Evolutionary conservation across 2,113 vertebrate species (phyloP).

Genomic region (Carollia perspicillata): DNA sequence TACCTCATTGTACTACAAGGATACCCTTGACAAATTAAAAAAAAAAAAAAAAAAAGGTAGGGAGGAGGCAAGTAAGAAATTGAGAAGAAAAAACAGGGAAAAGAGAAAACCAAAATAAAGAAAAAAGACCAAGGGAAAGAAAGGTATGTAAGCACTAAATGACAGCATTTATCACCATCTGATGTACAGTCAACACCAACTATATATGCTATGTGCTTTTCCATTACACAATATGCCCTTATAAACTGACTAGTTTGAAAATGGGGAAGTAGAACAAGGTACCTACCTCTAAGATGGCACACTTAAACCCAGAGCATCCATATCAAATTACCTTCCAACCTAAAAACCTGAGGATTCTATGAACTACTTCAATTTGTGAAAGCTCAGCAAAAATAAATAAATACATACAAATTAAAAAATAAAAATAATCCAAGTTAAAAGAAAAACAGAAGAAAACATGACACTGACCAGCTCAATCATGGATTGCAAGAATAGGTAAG

Average conservation of each 20-base stretch:
- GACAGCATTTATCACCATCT: neutral
- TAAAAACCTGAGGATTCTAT: neutral
- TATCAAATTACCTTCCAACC: neutral
- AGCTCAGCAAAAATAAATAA: neutral
- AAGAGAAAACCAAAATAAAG: constrained; percentile 14
- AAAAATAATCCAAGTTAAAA: neutral
- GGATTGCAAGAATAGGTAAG: neutral
- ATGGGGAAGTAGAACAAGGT: neutral
- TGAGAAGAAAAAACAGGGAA: neutral
- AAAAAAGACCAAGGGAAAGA: neutral
- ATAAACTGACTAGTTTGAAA: neutral
- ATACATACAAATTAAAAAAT: neutral
- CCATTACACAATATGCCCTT: neutral
- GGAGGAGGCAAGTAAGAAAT: neutral
- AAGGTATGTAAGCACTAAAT: neutral
- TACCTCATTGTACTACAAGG: neutral
- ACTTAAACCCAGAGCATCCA: neutral
- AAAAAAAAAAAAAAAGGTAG: neutral
- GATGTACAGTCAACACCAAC: neutral
- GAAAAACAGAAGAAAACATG: neutral
- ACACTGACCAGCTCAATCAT: neutral
- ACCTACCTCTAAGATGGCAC: neutral
- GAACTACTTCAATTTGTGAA: constrained; percentile 22
- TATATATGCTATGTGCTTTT: neutral
- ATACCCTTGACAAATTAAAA: neutral